Conservation (phyloP, 2,113 vertebrate genomes). For the Ptychochromis oligacanthus region DNA sequence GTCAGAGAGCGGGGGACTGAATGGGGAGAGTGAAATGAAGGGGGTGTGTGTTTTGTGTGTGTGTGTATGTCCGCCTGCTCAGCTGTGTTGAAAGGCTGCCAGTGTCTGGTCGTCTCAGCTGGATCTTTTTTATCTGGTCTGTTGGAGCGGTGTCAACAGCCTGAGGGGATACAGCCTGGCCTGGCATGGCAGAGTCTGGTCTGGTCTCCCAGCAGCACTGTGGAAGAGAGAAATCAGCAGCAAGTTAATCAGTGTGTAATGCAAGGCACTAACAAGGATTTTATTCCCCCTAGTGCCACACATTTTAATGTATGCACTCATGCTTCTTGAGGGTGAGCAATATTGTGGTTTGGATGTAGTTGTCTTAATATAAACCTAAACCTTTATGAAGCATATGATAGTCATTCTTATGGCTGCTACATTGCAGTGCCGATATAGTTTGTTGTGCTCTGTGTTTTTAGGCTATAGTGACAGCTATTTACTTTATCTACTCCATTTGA, state of each 20-base stretch:
- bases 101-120: constrained; percentile 73
- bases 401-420: not conserved
- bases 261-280: not conserved
- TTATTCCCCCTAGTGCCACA: not conserved
- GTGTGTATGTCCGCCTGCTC: constrained; percentile 46
- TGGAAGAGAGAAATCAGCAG: constrained; percentile 35
- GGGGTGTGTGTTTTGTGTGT: not conserved
- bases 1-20: constrained; percentile 43
- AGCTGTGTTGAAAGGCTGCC: constrained; percentile 73
- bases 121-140: constrained; percentile 76
- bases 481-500: not conserved
- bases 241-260: constrained; percentile 42
- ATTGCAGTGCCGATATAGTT: not conserved
- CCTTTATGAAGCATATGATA: not conserved
- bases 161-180: constrained; percentile 61
- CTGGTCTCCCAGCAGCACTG: constrained; percentile 49
- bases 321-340: not conserved
- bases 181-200: constrained; percentile 41
- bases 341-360: not conserved
- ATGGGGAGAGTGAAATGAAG: constrained; percentile 33
- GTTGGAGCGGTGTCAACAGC: constrained; percentile 76
- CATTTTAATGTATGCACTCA: constrained; percentile 5
- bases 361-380: not conserved
- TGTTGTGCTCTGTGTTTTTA: not conserved
- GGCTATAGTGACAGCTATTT: not conserved